Percentiles rank a stretch among this genome's conserved stretches.
Conservation (phyloP, 1,140 invertebrate genomes). For the Trachymyrmex septentrionalis region DNA sequence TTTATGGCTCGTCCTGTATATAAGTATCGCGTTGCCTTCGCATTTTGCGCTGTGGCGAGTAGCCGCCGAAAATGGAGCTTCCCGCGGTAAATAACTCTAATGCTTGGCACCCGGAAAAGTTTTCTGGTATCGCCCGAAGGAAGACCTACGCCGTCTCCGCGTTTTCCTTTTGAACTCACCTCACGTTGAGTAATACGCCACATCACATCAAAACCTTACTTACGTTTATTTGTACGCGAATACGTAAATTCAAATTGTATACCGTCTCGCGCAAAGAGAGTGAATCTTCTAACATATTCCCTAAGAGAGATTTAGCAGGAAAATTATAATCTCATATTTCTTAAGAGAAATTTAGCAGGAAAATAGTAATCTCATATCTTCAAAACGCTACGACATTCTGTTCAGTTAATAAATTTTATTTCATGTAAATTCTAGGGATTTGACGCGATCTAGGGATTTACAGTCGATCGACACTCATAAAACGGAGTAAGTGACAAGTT, state of each 20-base stretch:
- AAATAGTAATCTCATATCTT: not conserved
- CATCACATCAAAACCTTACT: constrained; percentile 1
- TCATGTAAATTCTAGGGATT: not conserved
- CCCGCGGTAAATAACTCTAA: constrained; percentile 68
- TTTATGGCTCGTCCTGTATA: constrained; percentile 47
- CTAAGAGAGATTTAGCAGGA: not conserved
- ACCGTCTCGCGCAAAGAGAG: not conserved
- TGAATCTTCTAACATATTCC: constrained; percentile 10
- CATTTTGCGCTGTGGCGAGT: constrained; percentile 12
- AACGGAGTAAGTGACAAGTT: not conserved
- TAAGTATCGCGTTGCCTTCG: constrained; percentile 51
- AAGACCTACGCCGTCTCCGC: not conserved
- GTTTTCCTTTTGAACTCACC: constrained; percentile 1
- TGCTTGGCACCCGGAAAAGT: constrained; percentile 46
- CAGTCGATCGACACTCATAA: not conserved
- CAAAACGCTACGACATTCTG: not conserved
- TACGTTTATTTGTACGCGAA: constrained; percentile 11
- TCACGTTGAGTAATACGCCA: not conserved
- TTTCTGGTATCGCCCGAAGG: constrained; percentile 36
- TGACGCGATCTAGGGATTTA: not conserved
- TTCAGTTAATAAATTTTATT: not conserved
- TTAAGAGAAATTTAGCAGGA: not conserved
- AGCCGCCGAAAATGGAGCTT: constrained; percentile 41
- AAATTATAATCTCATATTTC: too few species aligned
- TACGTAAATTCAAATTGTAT: constrained; percentile 30